Conservation (phyloP, 2,797 vertebrate species). For the Corythornis leucogaster region DNA sequence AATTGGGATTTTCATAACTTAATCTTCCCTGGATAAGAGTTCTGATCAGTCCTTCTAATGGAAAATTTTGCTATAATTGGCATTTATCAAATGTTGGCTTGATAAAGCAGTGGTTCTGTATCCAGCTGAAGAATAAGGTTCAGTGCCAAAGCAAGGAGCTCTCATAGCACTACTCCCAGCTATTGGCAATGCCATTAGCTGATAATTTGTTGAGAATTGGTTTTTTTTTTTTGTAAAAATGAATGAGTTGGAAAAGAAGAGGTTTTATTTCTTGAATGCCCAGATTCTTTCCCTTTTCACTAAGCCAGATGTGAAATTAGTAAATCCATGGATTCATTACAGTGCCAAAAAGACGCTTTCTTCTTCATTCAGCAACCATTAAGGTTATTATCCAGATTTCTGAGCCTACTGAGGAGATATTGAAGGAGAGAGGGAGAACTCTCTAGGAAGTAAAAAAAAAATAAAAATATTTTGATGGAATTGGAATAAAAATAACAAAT, state of each 20-base stretch:
- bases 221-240: neutral
- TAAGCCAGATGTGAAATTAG: neutral
- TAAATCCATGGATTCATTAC: neutral
- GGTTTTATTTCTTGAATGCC: accelerated
- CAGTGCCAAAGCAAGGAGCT: neutral
- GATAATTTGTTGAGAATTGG: neutral
- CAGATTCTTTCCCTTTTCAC: neutral
- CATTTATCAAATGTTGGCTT: neutral
- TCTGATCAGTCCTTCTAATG: neutral
- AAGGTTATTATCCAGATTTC: neutral
- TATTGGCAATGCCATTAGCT: neutral
- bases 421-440: neutral
- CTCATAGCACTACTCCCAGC: neutral
- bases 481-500: neutral
- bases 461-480: neutral
- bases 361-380: neutral
- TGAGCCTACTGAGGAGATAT: neutral
- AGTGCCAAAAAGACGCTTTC: neutral
- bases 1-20: neutral
- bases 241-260: accelerated
- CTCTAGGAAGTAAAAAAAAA: neutral
- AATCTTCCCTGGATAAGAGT: neutral
- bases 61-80: neutral
- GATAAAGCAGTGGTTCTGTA: neutral
- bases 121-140: neutral